Base-by-base conservation (phyloP, 2,797 vertebrate genomes). In the Echeneis naucrates region DNA sequence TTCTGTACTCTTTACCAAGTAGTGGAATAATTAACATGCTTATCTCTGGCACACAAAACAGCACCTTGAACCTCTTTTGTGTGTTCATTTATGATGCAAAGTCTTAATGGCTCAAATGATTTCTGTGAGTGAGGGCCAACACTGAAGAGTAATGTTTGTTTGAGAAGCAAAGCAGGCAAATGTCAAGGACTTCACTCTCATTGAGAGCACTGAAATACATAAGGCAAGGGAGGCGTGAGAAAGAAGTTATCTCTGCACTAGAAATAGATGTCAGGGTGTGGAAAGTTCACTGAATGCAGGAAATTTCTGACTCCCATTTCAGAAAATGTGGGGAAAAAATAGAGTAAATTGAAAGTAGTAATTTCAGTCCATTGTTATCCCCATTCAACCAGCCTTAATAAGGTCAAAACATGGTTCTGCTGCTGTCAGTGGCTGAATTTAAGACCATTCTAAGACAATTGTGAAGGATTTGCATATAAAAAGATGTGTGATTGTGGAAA, bases 1-100 rank as follows among this genome's bases (percentile, higher is more conserved):
- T 65, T 67, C 51, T 33, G 56, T 78, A 67, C 73, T 83, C 60
- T 78, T 85, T 38, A 79, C 21, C 57, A 78, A 86, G 72, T 66
- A 64, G 68, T 69, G 24, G 64, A 87, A 80, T 87, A 86, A 90
- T 91, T 87, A 84, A 79, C 69, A 80, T 0, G 30, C 79, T 88
- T 91, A 87, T 91, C 87, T 85, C 51, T 56, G 40, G 65, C 66
- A 44, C 70, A 90, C 86, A 86, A 90, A 87, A 84, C 61, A 70
- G 24, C 85, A 90, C 84, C 81, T 90, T 88, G 85, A 75, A 74
- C 73, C 72, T 77, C 72, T 48, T 72, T 89, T 86, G 85, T 86
- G 73, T 67, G 37, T 75, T 59, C 68, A 71, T 82, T 88, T 82
- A 72, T 78, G 81, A 89, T 82, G 81, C 74, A 87, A 78, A 48